These are phyloP conservation scores for Eumaeus atala DNA, from an alignment of 1,140 invertebrate species.

Conservation along the genomic window DNA sequence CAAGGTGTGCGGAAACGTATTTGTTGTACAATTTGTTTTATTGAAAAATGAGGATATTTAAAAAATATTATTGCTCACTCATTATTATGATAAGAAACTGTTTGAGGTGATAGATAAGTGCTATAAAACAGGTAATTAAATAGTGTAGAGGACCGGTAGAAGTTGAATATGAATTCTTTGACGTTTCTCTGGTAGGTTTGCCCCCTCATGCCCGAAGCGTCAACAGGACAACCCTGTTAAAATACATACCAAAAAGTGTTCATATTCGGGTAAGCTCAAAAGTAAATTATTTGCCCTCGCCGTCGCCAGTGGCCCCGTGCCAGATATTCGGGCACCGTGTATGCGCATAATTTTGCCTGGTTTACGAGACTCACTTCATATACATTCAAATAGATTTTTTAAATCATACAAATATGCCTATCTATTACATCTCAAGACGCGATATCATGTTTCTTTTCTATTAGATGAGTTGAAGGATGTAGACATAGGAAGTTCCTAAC, in stretches of 20 bases:
- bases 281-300: conserved; percentile 19
- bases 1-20: too few species aligned
- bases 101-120: too few species aligned
- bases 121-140: too few species aligned
- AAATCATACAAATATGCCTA: conserved; percentile 13
- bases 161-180: too few species aligned
- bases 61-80: background rate
- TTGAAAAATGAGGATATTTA: background rate
- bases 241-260: background rate
- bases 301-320: conserved; percentile 16
- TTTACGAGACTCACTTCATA: conserved; percentile 13
- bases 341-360: conserved; percentile 37
- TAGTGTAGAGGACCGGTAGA: too few species aligned
- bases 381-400: conserved; percentile 14
- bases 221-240: background rate
- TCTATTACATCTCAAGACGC: background rate
- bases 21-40: background rate
- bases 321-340: conserved; percentile 33
- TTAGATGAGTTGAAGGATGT: too few species aligned
- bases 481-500: too few species aligned
- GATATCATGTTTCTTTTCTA: too few species aligned
- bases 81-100: too few species aligned
- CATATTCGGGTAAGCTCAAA: background rate
- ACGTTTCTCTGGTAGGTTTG: too few species aligned
- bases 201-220: background rate